phyloP scores from a whole-genome alignment of 2,797 vertebrate genomes.

The Rhincodon typus region DNA sequence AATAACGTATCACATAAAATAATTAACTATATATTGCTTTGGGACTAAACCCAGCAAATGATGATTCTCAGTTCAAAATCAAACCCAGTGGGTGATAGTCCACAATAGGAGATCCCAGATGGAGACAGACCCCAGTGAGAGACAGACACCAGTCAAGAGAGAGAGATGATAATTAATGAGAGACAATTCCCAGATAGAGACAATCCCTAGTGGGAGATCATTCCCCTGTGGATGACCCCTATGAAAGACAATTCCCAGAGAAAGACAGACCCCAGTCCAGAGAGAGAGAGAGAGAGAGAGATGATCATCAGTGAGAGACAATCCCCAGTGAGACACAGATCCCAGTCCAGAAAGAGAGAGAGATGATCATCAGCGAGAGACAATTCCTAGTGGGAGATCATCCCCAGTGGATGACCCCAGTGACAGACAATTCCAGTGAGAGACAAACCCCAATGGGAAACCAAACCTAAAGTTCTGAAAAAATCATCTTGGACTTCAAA shows the following conservation, averaged over 20 bases:
- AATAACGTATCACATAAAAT: not conserved
- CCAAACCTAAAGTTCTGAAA: no score
- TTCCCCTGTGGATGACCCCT: not conserved
- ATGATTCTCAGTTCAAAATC: no score
- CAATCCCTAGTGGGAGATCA: not conserved
- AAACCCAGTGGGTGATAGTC: no score
- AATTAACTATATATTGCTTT: not conserved
- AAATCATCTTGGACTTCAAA: no score
- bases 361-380: not conserved
- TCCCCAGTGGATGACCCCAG: not conserved
- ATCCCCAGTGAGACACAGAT: no score
- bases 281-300: no score
- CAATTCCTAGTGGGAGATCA: not conserved
- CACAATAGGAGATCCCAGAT: not conserved
- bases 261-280: not conserved
- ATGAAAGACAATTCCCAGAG: not conserved
- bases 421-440: not conserved
- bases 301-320: no score
- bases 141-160: not conserved
- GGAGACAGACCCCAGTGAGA: not conserved
- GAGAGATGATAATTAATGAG: not conserved
- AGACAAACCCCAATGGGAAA: not conserved
- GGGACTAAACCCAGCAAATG: no score
- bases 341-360: not conserved
- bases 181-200: not conserved